Conservation (phyloP, 2,113 vertebrate genomes). For the Catharus minimus region DNA sequence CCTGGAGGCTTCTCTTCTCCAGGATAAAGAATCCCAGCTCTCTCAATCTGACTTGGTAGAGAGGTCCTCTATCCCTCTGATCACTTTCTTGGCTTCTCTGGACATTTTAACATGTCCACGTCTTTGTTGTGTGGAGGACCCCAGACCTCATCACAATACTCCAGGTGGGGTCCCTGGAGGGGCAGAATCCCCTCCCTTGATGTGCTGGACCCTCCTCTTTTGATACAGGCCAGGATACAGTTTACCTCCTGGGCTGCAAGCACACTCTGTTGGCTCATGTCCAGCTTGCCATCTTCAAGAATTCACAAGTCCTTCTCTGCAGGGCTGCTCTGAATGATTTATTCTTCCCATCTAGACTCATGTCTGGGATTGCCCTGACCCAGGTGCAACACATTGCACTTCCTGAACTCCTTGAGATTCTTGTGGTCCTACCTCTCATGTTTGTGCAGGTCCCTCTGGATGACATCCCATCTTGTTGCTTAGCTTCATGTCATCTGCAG, state of each 20-base stretch:
- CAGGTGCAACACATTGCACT: neutral
- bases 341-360: neutral
- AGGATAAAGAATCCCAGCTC: neutral
- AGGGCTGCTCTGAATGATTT: neutral
- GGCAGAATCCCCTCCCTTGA: neutral
- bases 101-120: neutral
- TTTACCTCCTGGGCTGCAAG: neutral
- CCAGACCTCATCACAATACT: neutral
- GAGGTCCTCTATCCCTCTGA: neutral
- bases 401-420: neutral
- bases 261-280: neutral
- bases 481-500: neutral
- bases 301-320: neutral
- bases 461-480: neutral
- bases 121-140: neutral
- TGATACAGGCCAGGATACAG: neutral
- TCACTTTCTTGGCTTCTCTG: neutral
- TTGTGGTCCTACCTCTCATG: neutral
- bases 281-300: neutral
- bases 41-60: neutral
- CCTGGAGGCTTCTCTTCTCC: neutral
- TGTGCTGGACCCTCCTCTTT: neutral
- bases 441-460: neutral
- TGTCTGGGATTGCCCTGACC: neutral
- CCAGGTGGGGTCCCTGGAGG: neutral